Evolutionary conservation across 2,888 invertebrate species (phyloP), one percentile per base, ranked within the genome.

Genomic region (Noctua janthe): DNA sequence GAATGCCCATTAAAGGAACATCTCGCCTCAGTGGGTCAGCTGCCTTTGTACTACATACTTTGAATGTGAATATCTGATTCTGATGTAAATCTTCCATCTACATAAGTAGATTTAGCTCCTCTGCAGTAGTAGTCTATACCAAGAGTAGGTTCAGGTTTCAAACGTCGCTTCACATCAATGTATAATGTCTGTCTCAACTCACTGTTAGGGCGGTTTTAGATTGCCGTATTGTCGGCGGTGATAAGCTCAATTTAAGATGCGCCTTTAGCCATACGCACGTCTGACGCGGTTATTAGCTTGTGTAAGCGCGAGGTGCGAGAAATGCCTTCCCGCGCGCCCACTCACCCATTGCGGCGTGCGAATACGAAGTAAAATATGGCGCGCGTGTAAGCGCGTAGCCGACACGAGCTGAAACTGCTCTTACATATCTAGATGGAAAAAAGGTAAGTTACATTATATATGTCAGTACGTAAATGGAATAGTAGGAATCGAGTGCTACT

Each of bases 21-120:
- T 84, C 72, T 59, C 64, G 35, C 56, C 35, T 15, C 84, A 62
- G 64, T 59, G 64, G 72, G 15, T 69, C 15, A 72, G 59, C 39
- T 54, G 64, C 54, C 54, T 85, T 83, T 80, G 76, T 73, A n/a
- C 29, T 29, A 35, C 74, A 29, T 64, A 77, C 66, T 76, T 71
- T 74, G 74, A 82, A 86, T 78, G 62, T 74, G 82, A 78, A 74
- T 51, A 76, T 81, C 81, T 81, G 81, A 73, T 86, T 84, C 64
- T 49, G 64, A 84, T 83, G 87, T 75, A 78, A 83, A 86, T 84
- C 71, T 69, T 23, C 35, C 4, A 86, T 86, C 66, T 82, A 66
- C 56, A 70, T 84, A 76, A 73, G 70, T 71, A 74, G 71, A 56
- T 84, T 82, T 71, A 10, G n/a, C 17, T 35, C 39, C 15, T 71